These are phyloP conservation scores for Diabrotica undecimpunctata DNA, from an alignment of 1,140 invertebrate genomes.

Conservation along the genomic window DNA sequence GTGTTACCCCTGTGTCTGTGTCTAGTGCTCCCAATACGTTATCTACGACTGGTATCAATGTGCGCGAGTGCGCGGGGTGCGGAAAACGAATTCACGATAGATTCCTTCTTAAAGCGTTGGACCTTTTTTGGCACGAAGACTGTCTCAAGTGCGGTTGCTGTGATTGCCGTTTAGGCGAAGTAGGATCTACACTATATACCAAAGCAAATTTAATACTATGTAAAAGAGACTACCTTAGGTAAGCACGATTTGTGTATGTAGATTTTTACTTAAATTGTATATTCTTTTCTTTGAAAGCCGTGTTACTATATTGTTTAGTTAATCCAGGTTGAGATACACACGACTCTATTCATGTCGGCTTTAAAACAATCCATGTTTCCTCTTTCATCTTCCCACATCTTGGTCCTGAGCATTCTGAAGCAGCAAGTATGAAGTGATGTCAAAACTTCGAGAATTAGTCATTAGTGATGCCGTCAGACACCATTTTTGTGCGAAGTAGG, in stretches of 20 bases:
- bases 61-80: conserved; percentile 70
- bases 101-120: conserved; percentile 74
- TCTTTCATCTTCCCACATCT: too few relatives aligned
- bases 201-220: conserved; percentile 91
- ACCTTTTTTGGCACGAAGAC: conserved; percentile 92
- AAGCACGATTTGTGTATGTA: too few relatives aligned
- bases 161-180: conserved; percentile 86
- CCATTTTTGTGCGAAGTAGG: too few relatives aligned
- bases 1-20: conserved; percentile 34
- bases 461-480: too few relatives aligned
- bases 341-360: too few relatives aligned
- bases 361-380: too few relatives aligned
- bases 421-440: too few relatives aligned
- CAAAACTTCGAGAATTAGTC: too few relatives aligned
- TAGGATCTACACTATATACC: conserved; percentile 86
- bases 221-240: conserved; percentile 91
- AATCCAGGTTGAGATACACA: too few relatives aligned
- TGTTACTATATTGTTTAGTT: too few relatives aligned
- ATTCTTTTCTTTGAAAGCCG: neutral
- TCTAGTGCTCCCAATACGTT: conserved; percentile 37
- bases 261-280: too few relatives aligned
- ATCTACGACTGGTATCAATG: conserved; percentile 43
- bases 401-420: too few relatives aligned
- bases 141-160: conserved; percentile 92
- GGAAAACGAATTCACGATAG: conserved; percentile 73